These are phyloP conservation scores for Heliconius eleuchia DNA, from an alignment of 1,140 invertebrate species.

Conservation along the genomic window DNA sequence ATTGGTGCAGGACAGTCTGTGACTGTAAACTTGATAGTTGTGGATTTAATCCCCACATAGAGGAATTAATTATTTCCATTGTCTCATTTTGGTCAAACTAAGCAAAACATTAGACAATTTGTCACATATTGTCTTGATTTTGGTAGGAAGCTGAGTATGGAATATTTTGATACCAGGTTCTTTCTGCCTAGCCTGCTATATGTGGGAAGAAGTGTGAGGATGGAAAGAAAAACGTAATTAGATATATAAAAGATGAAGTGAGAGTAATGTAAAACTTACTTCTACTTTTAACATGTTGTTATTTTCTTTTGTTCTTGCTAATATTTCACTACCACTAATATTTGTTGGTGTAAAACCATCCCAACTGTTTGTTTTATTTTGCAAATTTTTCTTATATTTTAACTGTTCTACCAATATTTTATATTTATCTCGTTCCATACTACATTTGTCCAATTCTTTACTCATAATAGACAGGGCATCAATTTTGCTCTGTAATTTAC, in stretches of 20 bases:
- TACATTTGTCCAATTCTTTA: constrained; percentile 89
- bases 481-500: constrained; percentile 90
- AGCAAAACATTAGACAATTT: no score
- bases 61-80: no score
- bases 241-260: background rate
- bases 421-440: constrained; percentile 90
- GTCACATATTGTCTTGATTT: no score
- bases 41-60: no score
- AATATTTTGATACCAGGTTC: no score
- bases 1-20: no score
- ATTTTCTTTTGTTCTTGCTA: constrained; percentile 76
- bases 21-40: no score
- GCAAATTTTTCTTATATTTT: constrained; percentile 82
- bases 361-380: constrained; percentile 46
- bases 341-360: constrained; percentile 65
- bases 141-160: no score
- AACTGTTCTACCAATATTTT: constrained; percentile 91
- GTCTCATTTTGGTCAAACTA: no score
- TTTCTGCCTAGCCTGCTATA: no score
- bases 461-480: constrained; percentile 89
- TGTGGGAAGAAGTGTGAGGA: no score
- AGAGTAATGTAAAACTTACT: constrained; percentile 49
- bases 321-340: constrained; percentile 72
- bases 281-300: constrained; percentile 76
- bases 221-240: no score